Base-by-base conservation (phyloP, 2,113 vertebrate species). In the Leucopsar rothschildi region DNA sequence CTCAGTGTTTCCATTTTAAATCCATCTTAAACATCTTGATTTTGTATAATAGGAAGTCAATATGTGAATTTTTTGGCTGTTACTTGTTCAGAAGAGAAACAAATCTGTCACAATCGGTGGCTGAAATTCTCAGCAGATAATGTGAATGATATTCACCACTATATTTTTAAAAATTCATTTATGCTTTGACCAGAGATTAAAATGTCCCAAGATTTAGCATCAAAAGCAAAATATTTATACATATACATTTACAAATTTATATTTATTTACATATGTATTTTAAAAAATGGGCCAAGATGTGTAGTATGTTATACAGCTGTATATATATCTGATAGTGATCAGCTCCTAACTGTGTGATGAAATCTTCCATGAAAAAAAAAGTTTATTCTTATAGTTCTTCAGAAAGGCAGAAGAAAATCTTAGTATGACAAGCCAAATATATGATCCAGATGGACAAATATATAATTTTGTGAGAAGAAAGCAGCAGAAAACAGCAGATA, bases 401-500 rank as follows among this genome's bases (percentile, higher is more conserved):
- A 40, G 45, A 91, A 69, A 65, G 18, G 9, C 25, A 72, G 45
- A 88, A 82, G 12, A 66, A 66, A 63, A 77, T 31, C 6, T 53
- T 19, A 27, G 20, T 35, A 68, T 65, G 10, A 49, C 29, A 77
- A 69, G 15, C 6, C 13, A 61, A 80, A 35, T 68, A 29, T 9
- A 44, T 0, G 0, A 27, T 40, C 42, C 12, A 57, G 6, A 42
- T 68, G 14, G 35, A 63, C 35, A 10, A 66, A 1, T 6, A 31
- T 53, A 68, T 70, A 49, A 42, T 49, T 79, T 39, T 63, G 4
- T 52, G 37, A 65, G 37, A 68, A 59, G n/a, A 76, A 85, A 80
- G 10, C 13, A 55, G 35, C 8, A 71, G 55, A 47, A 77, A 80
- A 72, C 4, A 57, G n/a, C 10, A 53, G 15, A 27, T 72, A 14